Base-by-base conservation (phyloP, 2,888 invertebrate species). In the Temnothorax rugatulus region DNA sequence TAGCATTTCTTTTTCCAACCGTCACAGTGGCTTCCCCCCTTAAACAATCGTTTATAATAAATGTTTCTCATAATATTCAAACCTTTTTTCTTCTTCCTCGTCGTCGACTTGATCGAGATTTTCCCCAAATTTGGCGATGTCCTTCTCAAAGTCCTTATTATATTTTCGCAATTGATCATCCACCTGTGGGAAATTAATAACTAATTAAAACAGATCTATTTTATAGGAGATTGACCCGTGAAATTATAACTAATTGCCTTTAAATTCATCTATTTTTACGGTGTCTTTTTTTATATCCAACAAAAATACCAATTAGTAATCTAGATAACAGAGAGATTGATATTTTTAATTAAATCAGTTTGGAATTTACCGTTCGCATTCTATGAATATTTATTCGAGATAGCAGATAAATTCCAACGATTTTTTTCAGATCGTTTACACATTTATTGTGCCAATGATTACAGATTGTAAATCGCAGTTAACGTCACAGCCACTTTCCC, bases 101-200 rank as follows among this genome's bases (percentile, higher is more conserved):
- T 98, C 98, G 93, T 98, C 98, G 94, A 98, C 98, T 47, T 97
- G 96, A 92, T 98, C 98, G 5, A 98, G 98, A 94, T 97, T 97
- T 91, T 97, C 97, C 76, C 98, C 96, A 95, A 99, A 99, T 92
- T 97, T 97, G 0, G 96, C 95, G 84, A 99, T 96, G 88, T 99
- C 98, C 38, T 97, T 96, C 89, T 99, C 99, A 95, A 99, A 99
- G 88, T 98, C 98, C 94, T 97, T 99, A 93, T 97, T 97, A 93
- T 99, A 99, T 95, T 99, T 99, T 76, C 99, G 96, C 44, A 99
- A 95, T 94, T 99, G 50, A 77, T n/a, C 25, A 21, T 34, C 63
- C 4, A 4, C 29, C 15, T 47, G 29, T 15, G 21, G 5, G 13
- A 68, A 52, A 50, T 15, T 21, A 63, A 68, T 99, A n/a, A n/a